Base-by-base conservation (phyloP, 2,113 vertebrate species). In the Rhea pennata region DNA sequence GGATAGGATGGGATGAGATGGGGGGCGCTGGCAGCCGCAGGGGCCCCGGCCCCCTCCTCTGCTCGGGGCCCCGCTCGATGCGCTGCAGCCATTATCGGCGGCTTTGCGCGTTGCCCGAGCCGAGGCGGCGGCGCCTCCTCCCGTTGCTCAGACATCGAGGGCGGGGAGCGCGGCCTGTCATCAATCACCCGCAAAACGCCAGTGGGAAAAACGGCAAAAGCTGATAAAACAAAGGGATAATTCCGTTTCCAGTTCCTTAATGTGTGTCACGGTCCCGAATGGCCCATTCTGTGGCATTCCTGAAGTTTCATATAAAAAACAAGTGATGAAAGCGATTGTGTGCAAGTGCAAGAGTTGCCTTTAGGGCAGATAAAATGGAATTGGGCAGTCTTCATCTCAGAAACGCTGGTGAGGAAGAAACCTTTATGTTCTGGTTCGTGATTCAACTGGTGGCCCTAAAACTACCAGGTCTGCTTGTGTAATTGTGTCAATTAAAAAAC, bases 101-200 rank as follows among this genome's bases (percentile, higher is more conserved):
- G 91, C 88, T 79, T 79, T 74, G 75, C 67, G 90, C 65, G 87
- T 15, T 73, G 91, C 84, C 86, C 62, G 80, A 84, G 92, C 71
- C 74, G 66, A 84, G 90, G 84, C 70, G 84, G 81, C 93, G 27
- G 92, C 91, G 67, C 88, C 96, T 96, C 95, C 94, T 96, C 65
- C 64, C 42, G 6, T 3, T 54, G 76, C 88, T 90, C 75, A 74
- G 83, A 31, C 71, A 23, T 48, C 23, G 71, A 26, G 88, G 96
- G 96, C 84, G 76, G 88, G 92, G 95, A 95, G 91, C 80, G 73
- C 66, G 96, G 96, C 95, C 97, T 97, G 97, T 97, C 97, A 97
- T 98, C 97, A 97, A 98, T 98, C 97, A 97, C 96, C 96, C 95
- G 71, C 85, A 62, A 80, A 96, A 98, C 87, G 97, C 96, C 96